Evolutionary conservation across 2,797 vertebrate genomes (phyloP).

Genomic region (Triplophysa yarkandensis): DNA sequence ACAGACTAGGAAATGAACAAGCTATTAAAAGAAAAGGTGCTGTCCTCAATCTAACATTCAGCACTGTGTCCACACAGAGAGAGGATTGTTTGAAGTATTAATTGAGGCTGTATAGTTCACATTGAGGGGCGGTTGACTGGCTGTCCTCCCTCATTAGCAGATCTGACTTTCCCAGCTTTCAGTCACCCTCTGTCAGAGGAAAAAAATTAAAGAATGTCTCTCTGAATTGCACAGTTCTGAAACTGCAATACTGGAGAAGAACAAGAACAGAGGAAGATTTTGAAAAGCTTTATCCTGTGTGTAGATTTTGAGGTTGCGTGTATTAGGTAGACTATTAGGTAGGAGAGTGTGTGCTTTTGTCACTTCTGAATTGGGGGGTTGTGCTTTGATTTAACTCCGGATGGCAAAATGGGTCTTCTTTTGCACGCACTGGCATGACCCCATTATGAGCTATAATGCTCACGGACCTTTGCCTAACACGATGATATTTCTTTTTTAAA

Average conservation of each 20-base stretch:
- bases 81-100: constrained; percentile 70
- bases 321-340: background rate
- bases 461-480: background rate
- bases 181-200: constrained; percentile 58
- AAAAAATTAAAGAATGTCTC: constrained; percentile 6
- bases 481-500: too few relatives aligned
- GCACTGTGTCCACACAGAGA: constrained; percentile 48
- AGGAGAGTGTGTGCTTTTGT: background rate
- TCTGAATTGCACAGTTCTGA: constrained; percentile 9
- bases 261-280: constrained; percentile 2
- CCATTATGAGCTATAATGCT: background rate
- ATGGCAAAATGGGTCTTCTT: constrained; percentile 51
- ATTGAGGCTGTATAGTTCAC: constrained; percentile 72
- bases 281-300: constrained; percentile 34
- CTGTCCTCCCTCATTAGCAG: constrained; percentile 59
- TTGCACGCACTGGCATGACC: constrained; percentile 49
- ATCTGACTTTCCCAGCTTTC: constrained; percentile 56
- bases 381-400: constrained; percentile 66
- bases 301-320: constrained; percentile 38
- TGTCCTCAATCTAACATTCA: constrained; percentile 63
- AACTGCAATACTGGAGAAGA: constrained; percentile 8
- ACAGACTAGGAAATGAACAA: constrained; percentile 12
- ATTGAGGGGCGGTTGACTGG: constrained; percentile 36
- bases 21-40: constrained; percentile 35
- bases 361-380: constrained; percentile 57